Evolutionary conservation across 2,888 invertebrate species (phyloP).

Genomic region (Harpalus rufipes): DNA sequence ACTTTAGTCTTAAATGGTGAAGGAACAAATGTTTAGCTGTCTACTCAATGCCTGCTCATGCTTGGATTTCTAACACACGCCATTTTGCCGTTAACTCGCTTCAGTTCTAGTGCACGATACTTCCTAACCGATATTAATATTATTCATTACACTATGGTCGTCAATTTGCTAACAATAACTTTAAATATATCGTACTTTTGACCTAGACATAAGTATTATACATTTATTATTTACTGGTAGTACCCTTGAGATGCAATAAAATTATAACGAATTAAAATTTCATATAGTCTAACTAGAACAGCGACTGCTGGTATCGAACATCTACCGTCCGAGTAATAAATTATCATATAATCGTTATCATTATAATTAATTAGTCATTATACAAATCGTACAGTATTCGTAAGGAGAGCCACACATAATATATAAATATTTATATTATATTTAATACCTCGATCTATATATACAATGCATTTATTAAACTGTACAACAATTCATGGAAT

Average conservation of each 20-base stretch:
- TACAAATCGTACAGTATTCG: constrained; percentile 57
- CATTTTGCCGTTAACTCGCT: constrained; percentile 61
- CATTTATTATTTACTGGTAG: constrained; percentile 65
- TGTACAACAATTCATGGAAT: constrained; percentile 64
- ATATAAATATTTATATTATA: constrained; percentile 67
- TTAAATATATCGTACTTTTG: constrained; percentile 61
- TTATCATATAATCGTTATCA: constrained; percentile 66
- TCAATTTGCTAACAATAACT: constrained; percentile 65
- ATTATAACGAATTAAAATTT: constrained; percentile 63
- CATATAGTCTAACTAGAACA: constrained; percentile 62
- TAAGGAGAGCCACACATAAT: constrained; percentile 58
- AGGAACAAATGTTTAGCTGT: constrained; percentile 66
- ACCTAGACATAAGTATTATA: constrained; percentile 65
- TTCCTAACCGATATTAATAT: constrained; percentile 46
- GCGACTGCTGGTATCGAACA: constrained; percentile 58
- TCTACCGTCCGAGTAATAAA: constrained; percentile 60
- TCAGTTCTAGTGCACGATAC: constrained; percentile 44
- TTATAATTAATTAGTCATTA: constrained; percentile 57
- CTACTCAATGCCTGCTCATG: constrained; percentile 64
- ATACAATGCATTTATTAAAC: constrained; percentile 67
- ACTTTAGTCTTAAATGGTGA: constrained; percentile 65
- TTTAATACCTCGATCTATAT: constrained; percentile 63
- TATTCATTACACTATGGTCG: constrained; percentile 66
- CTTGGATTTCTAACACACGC: constrained; percentile 45
- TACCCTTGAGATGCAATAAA: constrained; percentile 66